Percentiles rank a stretch among this genome's conserved stretches.
Conservation (phyloP, 2,113 vertebrate species). For the Mobula birostris region DNA sequence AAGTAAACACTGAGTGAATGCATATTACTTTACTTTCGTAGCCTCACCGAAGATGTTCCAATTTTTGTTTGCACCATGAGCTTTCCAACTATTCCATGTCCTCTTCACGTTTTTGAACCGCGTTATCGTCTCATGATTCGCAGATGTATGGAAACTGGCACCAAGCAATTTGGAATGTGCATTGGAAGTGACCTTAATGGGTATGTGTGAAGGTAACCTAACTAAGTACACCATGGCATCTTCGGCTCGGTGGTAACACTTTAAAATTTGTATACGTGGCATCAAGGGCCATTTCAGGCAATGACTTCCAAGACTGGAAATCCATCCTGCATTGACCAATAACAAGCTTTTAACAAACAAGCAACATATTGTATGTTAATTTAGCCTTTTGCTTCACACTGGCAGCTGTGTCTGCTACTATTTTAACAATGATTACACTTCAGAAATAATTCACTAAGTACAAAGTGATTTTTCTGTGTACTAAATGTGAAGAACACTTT, state of each 20-base stretch:
- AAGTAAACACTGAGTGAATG: neutral
- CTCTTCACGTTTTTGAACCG: conserved; percentile 83
- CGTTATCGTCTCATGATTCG: conserved; percentile 85
- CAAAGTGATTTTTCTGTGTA: neutral
- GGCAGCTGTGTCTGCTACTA: neutral
- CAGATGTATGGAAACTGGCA: conserved; percentile 87
- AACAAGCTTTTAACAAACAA: neutral
- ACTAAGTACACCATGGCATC: neutral
- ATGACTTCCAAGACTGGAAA: neutral
- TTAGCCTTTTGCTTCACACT: neutral
- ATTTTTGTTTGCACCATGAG: conserved; percentile 91
- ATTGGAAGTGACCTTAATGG: conserved; percentile 79
- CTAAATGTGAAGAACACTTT: neutral
- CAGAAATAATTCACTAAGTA: neutral
- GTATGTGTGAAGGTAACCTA: conserved; percentile 49
- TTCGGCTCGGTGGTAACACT: neutral
- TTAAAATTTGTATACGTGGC: neutral
- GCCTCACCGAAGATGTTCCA: conserved; percentile 87
- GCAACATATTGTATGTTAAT: neutral
- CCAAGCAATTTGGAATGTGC: conserved; percentile 87
- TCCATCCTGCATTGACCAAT: neutral
- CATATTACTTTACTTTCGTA: conserved; percentile 47
- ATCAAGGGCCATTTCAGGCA: neutral
- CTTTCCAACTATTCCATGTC: conserved; percentile 86
- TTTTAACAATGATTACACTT: neutral